Percentiles rank a stretch among this genome's conserved stretches.
These are phyloP conservation scores for Dendrolimus kikuchii DNA, from an alignment of 1,140 invertebrate genomes.

Conservation along the genomic window DNA sequence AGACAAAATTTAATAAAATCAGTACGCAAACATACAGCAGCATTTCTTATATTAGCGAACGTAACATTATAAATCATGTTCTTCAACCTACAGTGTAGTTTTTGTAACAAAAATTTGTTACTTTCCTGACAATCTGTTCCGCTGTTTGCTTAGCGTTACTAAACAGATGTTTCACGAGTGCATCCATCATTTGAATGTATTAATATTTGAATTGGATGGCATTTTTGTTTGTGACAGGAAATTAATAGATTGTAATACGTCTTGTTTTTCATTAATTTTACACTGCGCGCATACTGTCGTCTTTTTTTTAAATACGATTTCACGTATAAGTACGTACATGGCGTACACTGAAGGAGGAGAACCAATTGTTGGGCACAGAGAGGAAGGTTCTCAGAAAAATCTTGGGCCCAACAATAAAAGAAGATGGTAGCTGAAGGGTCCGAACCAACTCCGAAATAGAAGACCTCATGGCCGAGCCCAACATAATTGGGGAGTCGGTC, in stretches of 20 bases:
- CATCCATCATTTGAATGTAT: conserved; percentile 61
- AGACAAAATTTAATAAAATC: too few species aligned
- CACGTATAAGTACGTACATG: not conserved
- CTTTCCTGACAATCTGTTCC: conserved; percentile 69
- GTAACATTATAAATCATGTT: conserved; percentile 69
- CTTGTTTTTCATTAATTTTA: conserved; percentile 13
- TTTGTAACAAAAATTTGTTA: conserved; percentile 57
- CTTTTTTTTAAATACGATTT: conserved; percentile 3
- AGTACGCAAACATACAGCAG: too few species aligned
- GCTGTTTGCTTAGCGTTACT: conserved; percentile 65
- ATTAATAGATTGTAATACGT: conserved; percentile 26
- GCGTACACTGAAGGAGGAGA: too few species aligned
- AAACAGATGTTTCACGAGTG: conserved; percentile 52
- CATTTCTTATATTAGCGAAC: too few species aligned
- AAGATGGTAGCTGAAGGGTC: too few species aligned
- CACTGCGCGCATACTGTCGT: too few species aligned
- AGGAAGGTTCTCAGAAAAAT: too few species aligned
- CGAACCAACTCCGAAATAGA: too few species aligned
- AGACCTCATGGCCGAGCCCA: too few species aligned
- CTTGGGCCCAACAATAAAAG: too few species aligned
- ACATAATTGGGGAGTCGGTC: too few species aligned
- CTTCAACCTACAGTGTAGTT: conserved; percentile 34
- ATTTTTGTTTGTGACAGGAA: conserved; percentile 28
- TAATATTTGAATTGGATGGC: conserved; percentile 42
- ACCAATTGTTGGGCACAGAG: too few species aligned